Percentiles rank a stretch among this genome's conserved stretches.
These are phyloP conservation scores for Pelvicachromis taeniatus DNA, from an alignment of 2,113 vertebrate genomes.

Conservation along the genomic window DNA sequence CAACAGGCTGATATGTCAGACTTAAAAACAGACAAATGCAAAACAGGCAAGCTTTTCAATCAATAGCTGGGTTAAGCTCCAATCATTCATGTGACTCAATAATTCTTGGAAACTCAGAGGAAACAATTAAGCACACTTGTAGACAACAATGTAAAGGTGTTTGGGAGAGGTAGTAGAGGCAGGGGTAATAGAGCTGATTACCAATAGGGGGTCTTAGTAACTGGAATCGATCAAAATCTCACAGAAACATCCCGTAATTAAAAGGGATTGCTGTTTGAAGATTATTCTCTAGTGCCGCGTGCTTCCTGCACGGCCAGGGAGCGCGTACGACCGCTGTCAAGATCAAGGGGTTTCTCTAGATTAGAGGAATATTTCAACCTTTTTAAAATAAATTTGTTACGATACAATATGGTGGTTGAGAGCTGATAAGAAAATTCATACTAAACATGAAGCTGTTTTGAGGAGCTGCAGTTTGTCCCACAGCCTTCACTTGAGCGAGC, in stretches of 20 bases:
- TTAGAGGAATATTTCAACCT: neutral
- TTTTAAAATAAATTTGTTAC: neutral
- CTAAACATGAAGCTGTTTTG: neutral
- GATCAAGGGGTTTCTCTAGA: neutral
- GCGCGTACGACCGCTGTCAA: neutral
- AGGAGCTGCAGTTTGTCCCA: neutral
- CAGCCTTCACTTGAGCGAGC: neutral
- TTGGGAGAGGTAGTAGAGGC: neutral
- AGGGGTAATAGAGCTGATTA: constrained; percentile 27
- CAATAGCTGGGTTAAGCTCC: neutral
- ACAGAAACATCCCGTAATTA: constrained; percentile 62
- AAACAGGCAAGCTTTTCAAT: constrained; percentile 16
- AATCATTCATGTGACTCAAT: constrained; percentile 24
- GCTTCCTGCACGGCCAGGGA: neutral
- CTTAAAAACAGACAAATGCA: neutral
- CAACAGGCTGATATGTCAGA: neutral
- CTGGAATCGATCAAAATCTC: constrained; percentile 38
- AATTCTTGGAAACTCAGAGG: constrained; percentile 1
- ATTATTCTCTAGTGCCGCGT: neutral
- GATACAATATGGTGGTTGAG: neutral
- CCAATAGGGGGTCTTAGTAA: constrained; percentile 17
- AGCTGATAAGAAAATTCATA: neutral
- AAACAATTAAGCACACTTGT: constrained; percentile 51
- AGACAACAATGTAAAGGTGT: constrained; percentile 22
- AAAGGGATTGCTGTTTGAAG: constrained; percentile 61